phyloP scores from a whole-genome alignment of 2,797 vertebrate species.

The Parauchenoglanis punctatus region DNA sequence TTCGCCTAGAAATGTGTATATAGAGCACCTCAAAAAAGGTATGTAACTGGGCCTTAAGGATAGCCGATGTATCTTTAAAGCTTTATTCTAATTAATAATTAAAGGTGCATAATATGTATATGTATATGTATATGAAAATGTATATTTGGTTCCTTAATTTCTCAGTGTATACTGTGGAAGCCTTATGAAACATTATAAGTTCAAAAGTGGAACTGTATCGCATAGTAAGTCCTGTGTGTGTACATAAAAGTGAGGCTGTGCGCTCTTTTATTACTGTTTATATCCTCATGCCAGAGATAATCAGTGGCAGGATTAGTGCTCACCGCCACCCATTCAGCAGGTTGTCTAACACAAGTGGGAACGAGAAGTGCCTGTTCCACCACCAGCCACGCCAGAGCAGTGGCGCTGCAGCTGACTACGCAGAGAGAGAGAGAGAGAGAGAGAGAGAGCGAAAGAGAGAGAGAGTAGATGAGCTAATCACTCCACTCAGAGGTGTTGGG shows the following conservation, averaged over 20 bases:
- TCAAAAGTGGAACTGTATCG: neutral
- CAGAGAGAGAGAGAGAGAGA: constrained; percentile 35
- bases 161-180: neutral
- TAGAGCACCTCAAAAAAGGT: neutral
- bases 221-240: neutral
- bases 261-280: constrained; percentile 73
- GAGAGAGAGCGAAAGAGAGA: neutral
- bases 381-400: constrained; percentile 68
- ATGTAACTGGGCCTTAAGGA: neutral
- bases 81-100: neutral
- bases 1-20: neutral
- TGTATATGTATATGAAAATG: neutral
- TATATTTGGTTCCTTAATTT: neutral
- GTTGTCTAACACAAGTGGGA: neutral
- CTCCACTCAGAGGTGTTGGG: constrained; percentile 62
- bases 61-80: neutral
- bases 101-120: too few relatives aligned
- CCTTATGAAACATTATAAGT: neutral
- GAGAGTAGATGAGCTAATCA: constrained; percentile 75
- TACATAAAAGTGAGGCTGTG: neutral
- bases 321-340: constrained; percentile 75
- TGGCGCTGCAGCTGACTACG: constrained; percentile 46
- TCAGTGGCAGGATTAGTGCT: constrained; percentile 75
- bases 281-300: constrained; percentile 74
- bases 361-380: constrained; percentile 64